A percentile compares a stretch with the other conserved stretches of the same genome.
Evolutionary conservation across 2,113 vertebrate genomes (phyloP).

Genomic region (Callaeas wilsoni): DNA sequence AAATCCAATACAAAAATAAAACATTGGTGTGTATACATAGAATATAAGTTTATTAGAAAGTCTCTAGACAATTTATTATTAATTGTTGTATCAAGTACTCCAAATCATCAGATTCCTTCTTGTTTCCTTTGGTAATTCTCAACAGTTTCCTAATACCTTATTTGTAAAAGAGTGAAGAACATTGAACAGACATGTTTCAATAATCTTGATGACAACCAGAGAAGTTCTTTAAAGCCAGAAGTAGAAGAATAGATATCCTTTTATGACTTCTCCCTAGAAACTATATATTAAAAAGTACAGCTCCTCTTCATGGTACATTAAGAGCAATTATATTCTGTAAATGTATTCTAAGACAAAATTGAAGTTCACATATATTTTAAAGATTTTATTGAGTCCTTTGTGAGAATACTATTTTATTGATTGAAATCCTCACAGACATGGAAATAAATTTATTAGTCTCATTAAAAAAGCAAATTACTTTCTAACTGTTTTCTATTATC

Average conservation of each 20-base stretch:
- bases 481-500: neutral
- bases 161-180: neutral
- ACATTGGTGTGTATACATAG: neutral
- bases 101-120: neutral
- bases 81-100: neutral
- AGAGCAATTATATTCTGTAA: neutral
- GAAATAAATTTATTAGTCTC: neutral
- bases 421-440: neutral
- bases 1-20: neutral
- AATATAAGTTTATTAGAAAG: neutral
- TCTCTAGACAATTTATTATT: neutral
- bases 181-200: neutral
- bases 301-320: neutral
- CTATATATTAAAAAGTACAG: neutral
- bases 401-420: neutral
- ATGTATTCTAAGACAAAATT: neutral
- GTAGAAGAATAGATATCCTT: neutral
- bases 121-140: neutral
- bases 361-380: neutral
- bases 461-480: neutral
- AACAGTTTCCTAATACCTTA: neutral
- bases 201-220: neutral
- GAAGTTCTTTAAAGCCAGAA: neutral
- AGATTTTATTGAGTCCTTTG: neutral
- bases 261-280: neutral